Evolutionary conservation across 1,140 invertebrate genomes (phyloP).

Genomic region (Homarus americanus): DNA sequence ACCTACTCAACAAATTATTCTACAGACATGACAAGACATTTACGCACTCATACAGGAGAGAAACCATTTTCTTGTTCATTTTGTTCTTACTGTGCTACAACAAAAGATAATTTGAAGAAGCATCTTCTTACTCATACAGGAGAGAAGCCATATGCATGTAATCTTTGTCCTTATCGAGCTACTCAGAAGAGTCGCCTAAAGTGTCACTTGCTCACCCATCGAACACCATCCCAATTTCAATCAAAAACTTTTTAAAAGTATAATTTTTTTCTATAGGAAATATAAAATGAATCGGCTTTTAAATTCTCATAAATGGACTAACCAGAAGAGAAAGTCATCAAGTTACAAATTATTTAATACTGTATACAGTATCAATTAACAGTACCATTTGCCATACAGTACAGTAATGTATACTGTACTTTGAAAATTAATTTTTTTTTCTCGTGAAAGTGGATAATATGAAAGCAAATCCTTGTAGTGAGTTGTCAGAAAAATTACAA

Average conservation of each 20-base stretch:
- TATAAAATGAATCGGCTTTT: no score
- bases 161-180: constrained; percentile 25
- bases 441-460: no score
- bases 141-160: constrained; percentile 42
- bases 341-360: no score
- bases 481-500: no score
- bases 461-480: no score
- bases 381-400: no score
- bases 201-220: constrained; percentile 43
- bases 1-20: constrained; percentile 38
- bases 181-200: constrained; percentile 64
- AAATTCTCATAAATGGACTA: no score
- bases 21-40: constrained; percentile 44
- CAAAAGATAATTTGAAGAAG: constrained; percentile 36
- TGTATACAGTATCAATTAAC: no score
- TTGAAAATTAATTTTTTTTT: no score
- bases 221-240: not conserved
- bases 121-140: constrained; percentile 40
- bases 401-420: no score
- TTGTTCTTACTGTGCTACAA: constrained; percentile 40
- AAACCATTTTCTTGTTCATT: constrained; percentile 47
- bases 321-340: no score
- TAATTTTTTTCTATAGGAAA: no score
- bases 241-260: not conserved
- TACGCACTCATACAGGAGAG: constrained; percentile 54